Evolutionary conservation across 1,140 invertebrate species (phyloP), one percentile per base, ranked within the genome.

Genomic region (Pseudomyrmex pallidus): DNA sequence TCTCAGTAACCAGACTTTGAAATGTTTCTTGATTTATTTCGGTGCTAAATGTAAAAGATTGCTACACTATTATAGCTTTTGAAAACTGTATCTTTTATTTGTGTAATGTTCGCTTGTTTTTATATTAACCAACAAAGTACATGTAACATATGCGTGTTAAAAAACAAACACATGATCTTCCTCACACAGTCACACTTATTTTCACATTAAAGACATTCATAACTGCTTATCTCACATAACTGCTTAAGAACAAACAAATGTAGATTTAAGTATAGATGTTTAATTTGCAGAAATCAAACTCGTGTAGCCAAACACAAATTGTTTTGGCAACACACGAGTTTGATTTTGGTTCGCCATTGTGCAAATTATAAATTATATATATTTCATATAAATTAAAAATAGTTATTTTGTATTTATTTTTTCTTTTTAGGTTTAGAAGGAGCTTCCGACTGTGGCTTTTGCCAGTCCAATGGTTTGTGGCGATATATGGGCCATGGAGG

Each of bases 401-500:
- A 2, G 46, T 17, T 17, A 9, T 46, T 15, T 4, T 0, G 1
- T 0, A 20, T n/a, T 67, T 94, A 94, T 82, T 95, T 95, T 72
- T 95, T 95, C 52, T 94, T 93, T 73, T 94, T 95, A 1, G 83
- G 74, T 70, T 93, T 93, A 8, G 86, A 57, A 0, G 77, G 62
- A 22, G 67, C 78, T 80, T 94, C 92, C 20, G 91, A 90, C 59
- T 94, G 89, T n/a, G 96, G 96, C 91, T 97, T 97, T 92, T 98
- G 98, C 98, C 98, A 99, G n/a, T 97, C 96, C 1, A 99, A 93
- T 20, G 98, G 96, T 93, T 98, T 98, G 80, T 95, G 95, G 48
- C 98, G 95, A 90, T 98, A 99, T 96, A 99, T 97, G 0, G 98
- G 98, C 98, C 98, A 99, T 12, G 98, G 98, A 59, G 98, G 98